These are phyloP conservation scores for Drosophila dunni DNA, from an alignment of 1,140 invertebrate species.

Conservation along the genomic window DNA sequence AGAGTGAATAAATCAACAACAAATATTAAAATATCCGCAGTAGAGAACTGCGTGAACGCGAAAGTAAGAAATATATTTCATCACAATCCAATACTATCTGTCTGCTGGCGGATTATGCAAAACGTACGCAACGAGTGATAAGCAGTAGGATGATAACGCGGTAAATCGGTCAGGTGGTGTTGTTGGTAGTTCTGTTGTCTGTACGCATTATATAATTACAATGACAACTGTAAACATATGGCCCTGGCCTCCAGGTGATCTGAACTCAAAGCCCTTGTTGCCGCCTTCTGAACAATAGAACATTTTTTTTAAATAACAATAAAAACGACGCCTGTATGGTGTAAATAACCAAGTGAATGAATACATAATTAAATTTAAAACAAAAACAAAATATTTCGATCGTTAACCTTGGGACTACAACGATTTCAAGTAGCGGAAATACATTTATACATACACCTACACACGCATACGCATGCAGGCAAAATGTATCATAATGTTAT, in stretches of 20 bases:
- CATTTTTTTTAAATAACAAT: not conserved
- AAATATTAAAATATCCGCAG: conserved; percentile 45
- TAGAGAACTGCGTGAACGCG: conserved; percentile 24
- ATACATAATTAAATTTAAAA: conserved; percentile 6
- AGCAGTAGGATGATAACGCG: conserved; percentile 35
- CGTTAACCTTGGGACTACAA: conserved; percentile 60
- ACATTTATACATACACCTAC: not conserved
- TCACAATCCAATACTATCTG: conserved; percentile 19
- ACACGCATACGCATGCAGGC: too few relatives aligned
- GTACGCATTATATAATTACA: conserved; percentile 69
- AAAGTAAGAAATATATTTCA: conserved; percentile 42
- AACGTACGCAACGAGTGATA: conserved; percentile 20
- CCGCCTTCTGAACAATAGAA: conserved; percentile 10
- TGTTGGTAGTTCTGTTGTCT: conserved; percentile 34
- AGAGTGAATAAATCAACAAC: conserved; percentile 35
- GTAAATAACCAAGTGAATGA: conserved; percentile 17
- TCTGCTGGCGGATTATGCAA: conserved; percentile 8
- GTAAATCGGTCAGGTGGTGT: conserved; percentile 63
- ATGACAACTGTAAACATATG: conserved; percentile 49
- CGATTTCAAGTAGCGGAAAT: conserved; percentile 39
- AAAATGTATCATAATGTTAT: conserved; percentile 18
- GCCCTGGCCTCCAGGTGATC: conserved; percentile 26
- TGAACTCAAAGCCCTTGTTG: conserved; percentile 23
- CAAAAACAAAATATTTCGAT: not conserved
- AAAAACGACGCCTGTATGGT: conserved; percentile 20